A percentile compares a stretch with the other conserved stretches of the same genome.
phyloP scores from a whole-genome alignment of 2,113 vertebrate genomes.

The Gambusia affinis region DNA sequence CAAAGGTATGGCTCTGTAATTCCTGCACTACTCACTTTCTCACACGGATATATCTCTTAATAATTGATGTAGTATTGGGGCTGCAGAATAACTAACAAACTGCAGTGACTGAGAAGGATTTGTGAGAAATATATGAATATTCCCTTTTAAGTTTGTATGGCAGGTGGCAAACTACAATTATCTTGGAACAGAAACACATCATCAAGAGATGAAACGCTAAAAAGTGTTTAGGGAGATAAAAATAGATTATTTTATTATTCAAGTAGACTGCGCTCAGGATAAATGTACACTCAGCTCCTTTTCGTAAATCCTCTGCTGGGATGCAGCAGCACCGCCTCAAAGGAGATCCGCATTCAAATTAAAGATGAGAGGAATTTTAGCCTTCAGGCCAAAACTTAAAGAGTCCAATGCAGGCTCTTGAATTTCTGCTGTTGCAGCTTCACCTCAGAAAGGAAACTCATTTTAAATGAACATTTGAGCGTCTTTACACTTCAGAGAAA shows the following conservation, averaged over 20 bases:
- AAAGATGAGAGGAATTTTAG: slow-evolving; percentile 48
- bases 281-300: slow-evolving; percentile 71
- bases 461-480: slow-evolving; percentile 17
- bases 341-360: slow-evolving; percentile 48
- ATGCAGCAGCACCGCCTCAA: slow-evolving; percentile 54
- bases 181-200: neutral
- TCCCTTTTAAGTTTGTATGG: neutral
- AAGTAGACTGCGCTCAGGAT: slow-evolving; percentile 56
- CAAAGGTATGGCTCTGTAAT: slow-evolving; percentile 22
- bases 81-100: slow-evolving; percentile 31
- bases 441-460: slow-evolving; percentile 34
- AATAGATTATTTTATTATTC: slow-evolving; percentile 66
- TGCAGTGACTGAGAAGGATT: slow-evolving; percentile 16
- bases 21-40: slow-evolving; percentile 12
- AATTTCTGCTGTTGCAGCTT: slow-evolving; percentile 32
- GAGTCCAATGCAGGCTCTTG: slow-evolving; percentile 8
- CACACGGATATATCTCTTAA: slow-evolving; percentile 13
- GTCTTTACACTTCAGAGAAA: slow-evolving; percentile 5
- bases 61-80: slow-evolving; percentile 15
- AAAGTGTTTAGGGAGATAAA: slow-evolving; percentile 21
- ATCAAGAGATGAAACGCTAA: neutral
- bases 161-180: neutral
- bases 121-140: slow-evolving; percentile 8
- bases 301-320: slow-evolving; percentile 42
- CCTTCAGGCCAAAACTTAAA: slow-evolving; percentile 38